Percentiles rank a stretch among this genome's conserved stretches.
Evolutionary conservation across 2,113 vertebrate genomes (phyloP).

Genomic region (Cettia cetti): DNA sequence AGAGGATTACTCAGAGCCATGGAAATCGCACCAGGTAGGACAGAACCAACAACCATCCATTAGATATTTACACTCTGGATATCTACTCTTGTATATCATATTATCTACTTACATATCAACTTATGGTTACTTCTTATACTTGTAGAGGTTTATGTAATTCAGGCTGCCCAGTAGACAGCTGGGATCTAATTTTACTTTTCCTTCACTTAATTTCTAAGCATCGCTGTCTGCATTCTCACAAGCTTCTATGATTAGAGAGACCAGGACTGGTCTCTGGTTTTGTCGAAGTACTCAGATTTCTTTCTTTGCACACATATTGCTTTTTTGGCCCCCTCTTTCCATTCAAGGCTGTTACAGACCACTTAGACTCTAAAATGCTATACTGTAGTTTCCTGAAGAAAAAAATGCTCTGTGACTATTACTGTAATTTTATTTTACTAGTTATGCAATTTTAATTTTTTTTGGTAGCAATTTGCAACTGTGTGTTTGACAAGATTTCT

Average conservation of each 20-base stretch:
- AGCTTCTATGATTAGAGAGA: background rate
- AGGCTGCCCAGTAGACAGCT: background rate
- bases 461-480: background rate
- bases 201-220: background rate
- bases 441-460: rapidly evolving
- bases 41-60: background rate
- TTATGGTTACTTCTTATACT: background rate
- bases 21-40: background rate
- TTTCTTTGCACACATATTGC: background rate
- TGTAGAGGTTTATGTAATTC: background rate
- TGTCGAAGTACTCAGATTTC: background rate
- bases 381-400: background rate
- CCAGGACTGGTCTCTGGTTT: background rate
- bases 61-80: background rate
- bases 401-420: background rate
- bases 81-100: background rate
- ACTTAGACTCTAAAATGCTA: background rate
- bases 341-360: background rate
- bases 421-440: background rate
- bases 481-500: background rate
- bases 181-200: background rate
- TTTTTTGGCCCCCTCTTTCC: background rate
- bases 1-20: background rate
- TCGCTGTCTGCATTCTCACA: background rate
- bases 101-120: background rate